Conservation (phyloP, 2,113 vertebrate species). For the Pogona vitticeps region DNA sequence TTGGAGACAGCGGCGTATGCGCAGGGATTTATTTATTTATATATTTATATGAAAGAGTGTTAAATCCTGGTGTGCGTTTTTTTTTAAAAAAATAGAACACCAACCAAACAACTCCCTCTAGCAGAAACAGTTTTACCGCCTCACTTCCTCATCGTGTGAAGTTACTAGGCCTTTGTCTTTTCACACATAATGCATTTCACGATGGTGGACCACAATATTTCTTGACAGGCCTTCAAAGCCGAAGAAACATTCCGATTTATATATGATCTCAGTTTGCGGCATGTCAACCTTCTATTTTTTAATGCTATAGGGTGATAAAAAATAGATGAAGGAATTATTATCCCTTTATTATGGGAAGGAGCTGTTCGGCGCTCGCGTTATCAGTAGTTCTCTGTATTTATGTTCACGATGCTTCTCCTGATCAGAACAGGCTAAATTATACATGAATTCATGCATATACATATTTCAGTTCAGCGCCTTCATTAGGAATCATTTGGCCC, state of each 20-base stretch:
- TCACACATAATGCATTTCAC: constrained; percentile 41
- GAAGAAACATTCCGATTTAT: constrained; percentile 71
- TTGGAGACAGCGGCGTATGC: too few relatives aligned
- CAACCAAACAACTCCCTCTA: too few relatives aligned
- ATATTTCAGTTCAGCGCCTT: constrained; percentile 64
- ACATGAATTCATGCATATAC: constrained; percentile 63
- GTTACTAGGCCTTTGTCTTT: constrained; percentile 26
- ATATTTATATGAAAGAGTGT: too few relatives aligned
- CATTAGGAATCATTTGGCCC: constrained; percentile 47
- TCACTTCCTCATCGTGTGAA: not conserved
- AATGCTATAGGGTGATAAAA: constrained; percentile 63
- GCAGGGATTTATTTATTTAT: too few relatives aligned
- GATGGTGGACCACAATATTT: constrained; percentile 58
- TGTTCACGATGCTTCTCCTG: constrained; percentile 62
- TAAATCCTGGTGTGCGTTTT: too few relatives aligned
- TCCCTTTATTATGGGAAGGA: constrained; percentile 60
- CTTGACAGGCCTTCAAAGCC: constrained; percentile 61
- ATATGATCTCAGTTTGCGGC: constrained; percentile 63
- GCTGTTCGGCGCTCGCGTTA: constrained; percentile 52
- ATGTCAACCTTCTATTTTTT: constrained; percentile 62
- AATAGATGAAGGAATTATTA: constrained; percentile 63
- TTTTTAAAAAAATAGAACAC: too few relatives aligned
- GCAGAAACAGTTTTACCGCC: not conserved
- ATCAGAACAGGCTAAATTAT: constrained; percentile 74
- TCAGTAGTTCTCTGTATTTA: constrained; percentile 59